Conservation (phyloP, 2,888 invertebrate genomes). For the Hirtodrosophila alboralis region DNA sequence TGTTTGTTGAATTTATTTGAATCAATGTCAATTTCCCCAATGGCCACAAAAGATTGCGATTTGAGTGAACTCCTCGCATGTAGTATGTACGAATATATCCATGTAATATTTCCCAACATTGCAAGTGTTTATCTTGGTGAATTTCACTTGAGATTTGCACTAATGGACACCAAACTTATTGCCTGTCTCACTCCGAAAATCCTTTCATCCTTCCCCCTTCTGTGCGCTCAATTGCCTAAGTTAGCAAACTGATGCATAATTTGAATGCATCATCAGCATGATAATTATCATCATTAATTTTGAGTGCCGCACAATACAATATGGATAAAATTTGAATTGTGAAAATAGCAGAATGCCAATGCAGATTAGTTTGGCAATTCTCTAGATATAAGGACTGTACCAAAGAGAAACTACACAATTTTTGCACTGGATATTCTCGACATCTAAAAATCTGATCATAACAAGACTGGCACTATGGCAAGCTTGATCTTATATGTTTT, state of each 20-base stretch:
- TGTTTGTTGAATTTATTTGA: constrained; percentile 33
- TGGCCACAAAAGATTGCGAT: constrained; percentile 19
- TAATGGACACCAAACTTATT: constrained; percentile 31
- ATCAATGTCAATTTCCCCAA: constrained; percentile 27
- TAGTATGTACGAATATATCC: constrained; percentile 5
- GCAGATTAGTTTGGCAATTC: too few species aligned
- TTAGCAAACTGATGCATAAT: constrained; percentile 32
- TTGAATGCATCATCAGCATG: constrained; percentile 49
- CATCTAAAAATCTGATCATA: too few species aligned
- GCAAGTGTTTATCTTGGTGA: constrained; percentile 37
- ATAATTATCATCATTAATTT: constrained; percentile 54
- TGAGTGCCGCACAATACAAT: constrained; percentile 2
- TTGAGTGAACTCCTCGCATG: constrained; percentile 1
- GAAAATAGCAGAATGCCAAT: neutral
- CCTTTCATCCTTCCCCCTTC: too few species aligned
- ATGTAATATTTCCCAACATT: constrained; percentile 27
- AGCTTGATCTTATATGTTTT: too few species aligned
- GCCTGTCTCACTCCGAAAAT: neutral
- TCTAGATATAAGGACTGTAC: too few species aligned
- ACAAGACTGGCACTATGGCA: too few species aligned
- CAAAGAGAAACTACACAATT: too few species aligned
- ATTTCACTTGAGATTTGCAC: constrained; percentile 47
- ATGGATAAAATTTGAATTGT: neutral
- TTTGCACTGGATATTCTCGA: too few species aligned
- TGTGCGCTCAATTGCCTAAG: constrained; percentile 42